These are phyloP conservation scores for Byasa hedistus DNA, from an alignment of 2,888 invertebrate species.

Conservation along the genomic window DNA sequence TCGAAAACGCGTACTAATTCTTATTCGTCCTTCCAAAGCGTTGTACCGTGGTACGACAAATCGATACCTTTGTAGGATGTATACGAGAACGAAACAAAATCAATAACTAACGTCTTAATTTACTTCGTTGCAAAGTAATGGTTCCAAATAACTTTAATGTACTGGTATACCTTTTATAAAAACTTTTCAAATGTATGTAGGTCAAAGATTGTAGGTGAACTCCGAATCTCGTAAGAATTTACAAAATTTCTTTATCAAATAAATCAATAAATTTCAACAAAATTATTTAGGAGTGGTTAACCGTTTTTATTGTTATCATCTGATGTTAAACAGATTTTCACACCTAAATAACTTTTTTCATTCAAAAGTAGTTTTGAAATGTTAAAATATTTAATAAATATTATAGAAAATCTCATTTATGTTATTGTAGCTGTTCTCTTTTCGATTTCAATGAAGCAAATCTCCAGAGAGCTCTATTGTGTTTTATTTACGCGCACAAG, in stretches of 20 bases:
- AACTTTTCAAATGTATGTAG: not conserved
- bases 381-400: not conserved
- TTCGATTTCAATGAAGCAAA: constrained; percentile 24
- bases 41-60: constrained; percentile 1
- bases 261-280: too few relatives aligned
- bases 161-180: not conserved
- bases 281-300: too few relatives aligned
- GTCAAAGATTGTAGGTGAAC: not conserved
- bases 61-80: constrained; percentile 16
- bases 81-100: constrained; percentile 8
- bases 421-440: not conserved
- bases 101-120: constrained; percentile 10
- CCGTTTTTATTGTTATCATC: too few relatives aligned
- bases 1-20: not conserved
- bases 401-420: not conserved
- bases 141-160: not conserved
- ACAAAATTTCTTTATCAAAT: too few relatives aligned
- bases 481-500: constrained; percentile 23
- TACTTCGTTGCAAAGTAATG: not conserved
- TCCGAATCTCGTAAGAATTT: not conserved
- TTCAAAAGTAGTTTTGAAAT: constrained; percentile 1
- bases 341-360: too few relatives aligned
- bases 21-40: not conserved
- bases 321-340: too few relatives aligned
- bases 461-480: constrained; percentile 14